Evolutionary conservation across 2,888 invertebrate species (phyloP).

Genomic region (Nasonovia ribisnigri): DNA sequence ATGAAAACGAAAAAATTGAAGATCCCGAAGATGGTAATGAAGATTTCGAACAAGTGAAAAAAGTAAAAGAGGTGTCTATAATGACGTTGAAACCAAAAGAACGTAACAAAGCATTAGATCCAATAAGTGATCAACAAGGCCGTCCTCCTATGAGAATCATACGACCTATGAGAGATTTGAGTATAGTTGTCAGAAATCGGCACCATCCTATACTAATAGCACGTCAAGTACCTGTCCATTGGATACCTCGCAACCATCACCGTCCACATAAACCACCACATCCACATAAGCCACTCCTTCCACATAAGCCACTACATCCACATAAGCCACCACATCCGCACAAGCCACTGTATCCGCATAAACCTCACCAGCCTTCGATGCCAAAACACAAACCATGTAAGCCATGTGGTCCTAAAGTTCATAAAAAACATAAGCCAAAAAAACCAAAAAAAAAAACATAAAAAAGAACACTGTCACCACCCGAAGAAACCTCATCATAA

Average conservation of each 20-base stretch:
- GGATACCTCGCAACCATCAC: neutral
- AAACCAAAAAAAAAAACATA: conserved; percentile 55
- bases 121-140: conserved; percentile 39
- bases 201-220: conserved; percentile 21
- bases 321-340: neutral
- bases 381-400: conserved; percentile 57
- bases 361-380: neutral
- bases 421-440: conserved; percentile 52
- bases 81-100: conserved; percentile 46
- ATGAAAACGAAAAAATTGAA: neutral
- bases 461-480: conserved; percentile 40
- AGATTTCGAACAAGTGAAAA: conserved; percentile 37
- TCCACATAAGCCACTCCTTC: neutral
- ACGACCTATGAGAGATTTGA: conserved; percentile 41
- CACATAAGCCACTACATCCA: neutral
- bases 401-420: conserved; percentile 41
- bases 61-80: conserved; percentile 39
- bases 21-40: neutral
- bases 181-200: conserved; percentile 41
- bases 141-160: neutral
- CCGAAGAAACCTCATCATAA: conserved; percentile 52
- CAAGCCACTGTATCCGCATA: neutral
- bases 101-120: conserved; percentile 26
- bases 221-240: conserved; percentile 14
- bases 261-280: neutral